Conservation (phyloP, 2,797 vertebrate species). For the Ctenosaura bakeri region DNA sequence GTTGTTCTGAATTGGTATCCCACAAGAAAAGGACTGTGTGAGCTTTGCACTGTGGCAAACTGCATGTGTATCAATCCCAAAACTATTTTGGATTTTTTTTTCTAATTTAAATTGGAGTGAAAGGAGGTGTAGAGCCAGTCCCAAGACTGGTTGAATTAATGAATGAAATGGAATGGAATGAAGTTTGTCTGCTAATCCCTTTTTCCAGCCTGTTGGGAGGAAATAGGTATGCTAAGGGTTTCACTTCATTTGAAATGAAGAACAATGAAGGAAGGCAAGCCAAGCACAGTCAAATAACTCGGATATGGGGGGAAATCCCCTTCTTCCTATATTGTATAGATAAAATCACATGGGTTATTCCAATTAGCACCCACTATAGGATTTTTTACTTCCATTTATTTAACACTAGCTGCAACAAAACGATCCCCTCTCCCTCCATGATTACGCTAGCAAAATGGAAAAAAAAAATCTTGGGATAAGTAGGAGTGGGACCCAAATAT, state of each 20-base stretch:
- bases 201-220: not conserved
- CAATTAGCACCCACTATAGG: not conserved
- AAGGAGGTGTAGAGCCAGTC: not conserved
- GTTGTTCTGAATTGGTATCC: not conserved
- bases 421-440: too few species aligned
- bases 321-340: not conserved
- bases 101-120: not conserved
- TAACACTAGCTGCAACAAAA: too few species aligned
- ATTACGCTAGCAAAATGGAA: too few species aligned
- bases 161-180: not conserved
- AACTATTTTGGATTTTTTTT: not conserved
- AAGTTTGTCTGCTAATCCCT: not conserved
- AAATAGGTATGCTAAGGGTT: not conserved
- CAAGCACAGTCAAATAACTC: not conserved
- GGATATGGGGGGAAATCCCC: not conserved
- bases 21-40: too few species aligned
- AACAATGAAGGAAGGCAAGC: not conserved
- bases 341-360: not conserved
- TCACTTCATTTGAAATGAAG: conserved; percentile 13
- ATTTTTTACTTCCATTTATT: too few species aligned
- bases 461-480: too few species aligned
- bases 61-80: not conserved
- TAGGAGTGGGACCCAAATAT: too few species aligned
- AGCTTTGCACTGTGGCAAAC: not conserved
- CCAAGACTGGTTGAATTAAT: not conserved